Evolutionary conservation across 2,797 vertebrate species (phyloP).

Genomic region (Xyrichtys novacula): DNA sequence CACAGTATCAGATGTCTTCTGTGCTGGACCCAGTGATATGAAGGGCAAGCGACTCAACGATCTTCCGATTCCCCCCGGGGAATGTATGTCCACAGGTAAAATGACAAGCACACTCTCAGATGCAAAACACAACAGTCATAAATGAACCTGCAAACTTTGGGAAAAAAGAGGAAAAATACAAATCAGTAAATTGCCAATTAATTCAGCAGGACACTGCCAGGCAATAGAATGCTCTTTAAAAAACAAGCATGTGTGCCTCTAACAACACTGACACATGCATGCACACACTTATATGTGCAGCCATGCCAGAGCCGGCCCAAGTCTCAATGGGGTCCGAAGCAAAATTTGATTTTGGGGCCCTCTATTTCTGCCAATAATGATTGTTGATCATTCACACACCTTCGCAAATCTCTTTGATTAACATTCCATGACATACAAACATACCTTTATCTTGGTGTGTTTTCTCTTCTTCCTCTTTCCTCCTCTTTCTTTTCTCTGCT

Average conservation of each 20-base stretch:
- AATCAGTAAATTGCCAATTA: conserved; percentile 48
- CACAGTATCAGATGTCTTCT: conserved; percentile 94
- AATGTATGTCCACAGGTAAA: conserved; percentile 95
- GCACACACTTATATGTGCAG: not conserved
- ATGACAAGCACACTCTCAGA: not conserved
- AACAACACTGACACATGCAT: not conserved
- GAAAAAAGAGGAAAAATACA: not conserved
- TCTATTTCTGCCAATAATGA: too few relatives aligned
- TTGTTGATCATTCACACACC: too few relatives aligned
- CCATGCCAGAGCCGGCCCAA: too few relatives aligned
- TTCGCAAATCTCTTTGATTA: too few relatives aligned
- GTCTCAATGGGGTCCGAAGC: too few relatives aligned
- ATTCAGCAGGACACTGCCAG: conserved; percentile 37
- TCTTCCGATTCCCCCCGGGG: conserved; percentile 89
- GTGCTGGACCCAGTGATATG: conserved; percentile 92
- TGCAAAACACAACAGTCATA: not conserved
- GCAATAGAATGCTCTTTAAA: conserved; percentile 5
- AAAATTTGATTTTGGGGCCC: too few relatives aligned
- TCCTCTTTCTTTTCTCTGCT: too few relatives aligned
- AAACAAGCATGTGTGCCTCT: conserved; percentile 8
- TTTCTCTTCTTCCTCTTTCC: too few relatives aligned
- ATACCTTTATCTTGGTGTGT: too few relatives aligned
- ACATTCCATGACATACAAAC: too few relatives aligned
- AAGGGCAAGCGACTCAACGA: conserved; percentile 95
- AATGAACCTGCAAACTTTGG: not conserved